phyloP scores from a whole-genome alignment of 2,113 vertebrate species.

The Tupaia tana region DNA sequence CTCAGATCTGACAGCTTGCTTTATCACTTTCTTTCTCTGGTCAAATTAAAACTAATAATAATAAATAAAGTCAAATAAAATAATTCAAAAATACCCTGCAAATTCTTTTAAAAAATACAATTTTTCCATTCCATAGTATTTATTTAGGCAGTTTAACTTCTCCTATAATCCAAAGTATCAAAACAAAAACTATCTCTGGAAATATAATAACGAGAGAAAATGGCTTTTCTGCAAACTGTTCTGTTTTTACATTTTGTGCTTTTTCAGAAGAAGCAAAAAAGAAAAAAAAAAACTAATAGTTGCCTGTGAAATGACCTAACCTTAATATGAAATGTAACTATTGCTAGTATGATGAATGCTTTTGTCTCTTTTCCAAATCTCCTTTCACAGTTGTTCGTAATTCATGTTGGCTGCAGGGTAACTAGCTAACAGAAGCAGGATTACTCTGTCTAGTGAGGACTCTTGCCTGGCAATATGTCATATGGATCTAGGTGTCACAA shows the following conservation, averaged over 20 bases:
- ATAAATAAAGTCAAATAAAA: too few species aligned
- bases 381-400: not conserved
- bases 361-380: not conserved
- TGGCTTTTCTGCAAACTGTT: not conserved
- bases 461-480: not conserved
- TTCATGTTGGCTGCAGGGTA: not conserved
- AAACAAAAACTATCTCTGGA: not conserved
- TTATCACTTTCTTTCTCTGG: not conserved
- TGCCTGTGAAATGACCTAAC: not conserved
- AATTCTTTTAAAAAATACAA: not conserved
- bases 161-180: not conserved
- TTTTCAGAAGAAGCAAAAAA: not conserved
- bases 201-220: not conserved
- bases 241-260: not conserved
- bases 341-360: not conserved
- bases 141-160: not conserved
- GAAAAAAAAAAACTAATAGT: not conserved
- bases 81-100: too few species aligned
- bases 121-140: not conserved
- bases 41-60: not conserved
- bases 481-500: not conserved
- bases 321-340: not conserved
- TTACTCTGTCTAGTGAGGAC: not conserved
- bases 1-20: too few species aligned
- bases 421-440: not conserved